Base-by-base conservation (phyloP, 2,888 invertebrate genomes). In the Hypomecis punctinalis region DNA sequence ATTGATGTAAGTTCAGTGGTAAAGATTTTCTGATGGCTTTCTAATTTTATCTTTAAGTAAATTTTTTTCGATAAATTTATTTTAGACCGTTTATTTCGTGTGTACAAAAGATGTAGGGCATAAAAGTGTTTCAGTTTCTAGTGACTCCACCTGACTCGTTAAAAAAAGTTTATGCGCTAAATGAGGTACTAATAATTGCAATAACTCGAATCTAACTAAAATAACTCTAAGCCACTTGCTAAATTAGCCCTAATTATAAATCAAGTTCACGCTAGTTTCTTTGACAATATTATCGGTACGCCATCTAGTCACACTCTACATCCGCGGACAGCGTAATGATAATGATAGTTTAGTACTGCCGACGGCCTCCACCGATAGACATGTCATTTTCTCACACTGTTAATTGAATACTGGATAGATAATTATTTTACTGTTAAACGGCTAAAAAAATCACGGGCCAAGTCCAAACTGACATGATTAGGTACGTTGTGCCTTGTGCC, bases 301-400 rank as follows among this genome's bases (percentile, higher is more conserved):
- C 68, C 80, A 79, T 89, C 88, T 73, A 89, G 85, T 76, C 64
- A 69, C 63, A 70, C 63, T 71, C 72, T 78, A 78, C 37, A 74
- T 83, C 82, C 45, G 54, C 46, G 64, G 56, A 55, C 66, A 71
- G 68, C 71, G 72, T 79, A 81, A 81, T 78, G 76, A 76, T 88
- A 86, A 89, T 88, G 78, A 87, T 84, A 82, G 85, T 75, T 74
- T 76, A 74, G 72, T 73, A 75, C 67, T 72, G 82, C 83, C 80
- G 74, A 74, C 79, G 80, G 83, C 81, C 74, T 71, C 74, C 52
- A 46, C 72, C 76, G 76, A 87, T 85, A 85, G 84, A 84, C 86
- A 84, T 89, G 89, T 90, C 90, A 87, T 89, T 88, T 90, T 89
- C 89, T 87, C 88, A 82, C 84, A 82, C 76, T 76, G 76, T 81